These are phyloP conservation scores for Dicyrtoma fusca DNA, from an alignment of 2,888 invertebrate species.

Conservation along the genomic window DNA sequence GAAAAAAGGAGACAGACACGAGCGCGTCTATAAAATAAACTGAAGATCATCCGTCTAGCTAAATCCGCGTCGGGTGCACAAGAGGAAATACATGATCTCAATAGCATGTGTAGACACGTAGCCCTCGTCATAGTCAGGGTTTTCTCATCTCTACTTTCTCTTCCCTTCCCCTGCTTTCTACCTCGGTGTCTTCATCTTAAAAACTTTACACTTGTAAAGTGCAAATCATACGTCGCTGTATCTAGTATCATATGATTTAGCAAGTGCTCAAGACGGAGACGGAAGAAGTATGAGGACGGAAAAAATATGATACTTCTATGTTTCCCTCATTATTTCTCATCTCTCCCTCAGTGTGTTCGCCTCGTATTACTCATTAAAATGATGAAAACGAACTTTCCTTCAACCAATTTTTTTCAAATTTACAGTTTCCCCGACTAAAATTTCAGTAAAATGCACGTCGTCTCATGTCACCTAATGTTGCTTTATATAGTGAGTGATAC, in stretches of 20 bases:
- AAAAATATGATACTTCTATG: conserved; percentile 22
- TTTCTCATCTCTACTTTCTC: background rate
- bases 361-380: conserved; percentile 43
- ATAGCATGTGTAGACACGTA: no score
- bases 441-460: no score
- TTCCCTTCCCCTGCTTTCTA: background rate
- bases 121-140: no score
- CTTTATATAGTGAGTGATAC: no score
- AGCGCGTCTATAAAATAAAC: background rate
- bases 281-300: conserved; percentile 10
- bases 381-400: background rate
- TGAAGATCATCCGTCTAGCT: background rate
- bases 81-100: no score
- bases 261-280: conserved; percentile 1
- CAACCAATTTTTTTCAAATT: conserved; percentile 5
- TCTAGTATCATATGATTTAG: no score
- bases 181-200: background rate
- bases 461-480: no score
- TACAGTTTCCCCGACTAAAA: background rate
- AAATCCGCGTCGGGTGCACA: background rate
- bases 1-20: background rate
- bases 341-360: background rate
- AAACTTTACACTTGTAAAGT: no score
- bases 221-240: no score
- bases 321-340: conserved; percentile 41